Conservation (phyloP, 2,797 vertebrate species). For the Channa striata region DNA sequence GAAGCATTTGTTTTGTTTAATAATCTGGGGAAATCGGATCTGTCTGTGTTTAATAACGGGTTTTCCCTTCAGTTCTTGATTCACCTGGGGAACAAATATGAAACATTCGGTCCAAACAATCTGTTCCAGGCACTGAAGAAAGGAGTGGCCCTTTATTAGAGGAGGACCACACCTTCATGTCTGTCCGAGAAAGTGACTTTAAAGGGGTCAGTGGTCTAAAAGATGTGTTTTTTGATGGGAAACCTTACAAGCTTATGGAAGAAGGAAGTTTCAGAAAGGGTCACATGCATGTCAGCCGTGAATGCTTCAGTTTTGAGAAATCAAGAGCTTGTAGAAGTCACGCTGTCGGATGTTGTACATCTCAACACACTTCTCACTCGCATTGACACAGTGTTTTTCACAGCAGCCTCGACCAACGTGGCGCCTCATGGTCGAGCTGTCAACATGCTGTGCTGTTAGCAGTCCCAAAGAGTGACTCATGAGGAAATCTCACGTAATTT, state of each 20-base stretch:
- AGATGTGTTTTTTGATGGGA: constrained; percentile 76
- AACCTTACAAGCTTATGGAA: constrained; percentile 69
- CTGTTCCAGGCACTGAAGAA: constrained; percentile 77
- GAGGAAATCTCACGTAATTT: too few relatives aligned
- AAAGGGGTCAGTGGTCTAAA: constrained; percentile 75
- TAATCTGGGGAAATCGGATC: constrained; percentile 78
- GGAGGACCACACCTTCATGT: constrained; percentile 71
- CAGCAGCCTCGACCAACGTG: too few relatives aligned
- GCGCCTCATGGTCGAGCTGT: too few relatives aligned
- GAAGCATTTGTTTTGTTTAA: constrained; percentile 71
- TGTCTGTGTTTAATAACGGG: constrained; percentile 83
- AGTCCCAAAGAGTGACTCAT: too few relatives aligned
- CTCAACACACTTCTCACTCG: constrained; percentile 74
- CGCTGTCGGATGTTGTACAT: constrained; percentile 74
- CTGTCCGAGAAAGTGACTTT: constrained; percentile 74
- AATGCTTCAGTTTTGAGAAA: not conserved
- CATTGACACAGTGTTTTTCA: constrained; percentile 37
- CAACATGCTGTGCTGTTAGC: too few relatives aligned
- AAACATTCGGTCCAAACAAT: constrained; percentile 68
- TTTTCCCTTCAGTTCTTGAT: constrained; percentile 75
- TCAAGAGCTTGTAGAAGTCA: not conserved
- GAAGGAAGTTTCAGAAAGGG: constrained; percentile 67
- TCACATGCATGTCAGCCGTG: too few relatives aligned
- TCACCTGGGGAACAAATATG: constrained; percentile 82
- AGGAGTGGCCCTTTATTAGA: constrained; percentile 74